These are phyloP conservation scores for Uloborus plumipes DNA, from an alignment of 2,888 invertebrate genomes.

Conservation along the genomic window DNA sequence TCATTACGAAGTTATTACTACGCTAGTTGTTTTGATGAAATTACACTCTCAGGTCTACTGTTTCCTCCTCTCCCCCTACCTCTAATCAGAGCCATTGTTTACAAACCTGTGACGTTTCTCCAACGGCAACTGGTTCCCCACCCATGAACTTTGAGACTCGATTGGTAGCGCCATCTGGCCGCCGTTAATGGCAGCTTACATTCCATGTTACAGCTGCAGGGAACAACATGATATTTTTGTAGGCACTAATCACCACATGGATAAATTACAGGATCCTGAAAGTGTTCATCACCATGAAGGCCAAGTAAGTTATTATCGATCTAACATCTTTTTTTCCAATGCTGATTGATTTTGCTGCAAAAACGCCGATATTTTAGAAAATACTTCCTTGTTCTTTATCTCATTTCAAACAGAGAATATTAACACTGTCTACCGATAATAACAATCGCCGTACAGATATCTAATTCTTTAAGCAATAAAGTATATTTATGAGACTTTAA, in stretches of 20 bases:
- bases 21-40: too few relatives aligned
- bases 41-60: too few relatives aligned
- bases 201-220: conserved; percentile 23
- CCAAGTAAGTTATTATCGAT: conserved; percentile 17
- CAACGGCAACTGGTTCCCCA: too few relatives aligned
- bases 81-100: too few relatives aligned
- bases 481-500: too few relatives aligned
- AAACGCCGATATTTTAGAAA: too few relatives aligned
- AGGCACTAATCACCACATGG: conserved; percentile 23
- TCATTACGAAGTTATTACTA: too few relatives aligned
- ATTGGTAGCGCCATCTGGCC: conserved; percentile 48
- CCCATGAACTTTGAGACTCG: conserved; percentile 31
- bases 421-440: neutral
- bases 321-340: neutral
- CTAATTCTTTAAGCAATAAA: too few relatives aligned
- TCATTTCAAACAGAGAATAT: neutral
- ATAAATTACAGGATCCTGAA: conserved; percentile 26
- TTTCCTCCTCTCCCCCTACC: too few relatives aligned
- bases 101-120: too few relatives aligned
- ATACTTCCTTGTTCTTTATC: neutral
- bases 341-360: too few relatives aligned
- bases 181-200: conserved; percentile 38
- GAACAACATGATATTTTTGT: conserved; percentile 49
- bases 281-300: conserved; percentile 38
- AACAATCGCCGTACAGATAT: too few relatives aligned